These are phyloP conservation scores for human DNA, from an alignment of 2,113 vertebrate genomes.

Conservation along the genomic window GRCh38 chr2:155615001-155615500, in stretches of 20 bases:
- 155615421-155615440: fast-evolving
- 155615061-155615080: slow-evolving; percentile 85
- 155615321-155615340: not conserved
- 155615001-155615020: slow-evolving; percentile 90
- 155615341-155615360: not conserved
- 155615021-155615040: slow-evolving; percentile 84
- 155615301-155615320: not conserved
- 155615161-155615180: slow-evolving; percentile 56
- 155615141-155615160: slow-evolving; percentile 79
- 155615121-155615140: slow-evolving; percentile 83
- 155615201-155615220: not conserved
- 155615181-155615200: slow-evolving; percentile 72
- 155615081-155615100: slow-evolving; percentile 83
- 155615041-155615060: slow-evolving; percentile 86
- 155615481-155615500: slow-evolving; percentile 46
- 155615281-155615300: not conserved
- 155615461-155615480: slow-evolving; percentile 15
- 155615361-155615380: slow-evolving; percentile 5
- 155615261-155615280: not conserved
- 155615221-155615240: not conserved
- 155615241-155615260: not conserved
- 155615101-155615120: slow-evolving; percentile 83
- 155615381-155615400: fast-evolving
- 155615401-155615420: not conserved
- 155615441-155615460: slow-evolving; percentile 9